Percentiles rank a stretch among this genome's conserved stretches.
phyloP scores from a whole-genome alignment of 2,888 invertebrate genomes.

The Pheosia gnoma region DNA sequence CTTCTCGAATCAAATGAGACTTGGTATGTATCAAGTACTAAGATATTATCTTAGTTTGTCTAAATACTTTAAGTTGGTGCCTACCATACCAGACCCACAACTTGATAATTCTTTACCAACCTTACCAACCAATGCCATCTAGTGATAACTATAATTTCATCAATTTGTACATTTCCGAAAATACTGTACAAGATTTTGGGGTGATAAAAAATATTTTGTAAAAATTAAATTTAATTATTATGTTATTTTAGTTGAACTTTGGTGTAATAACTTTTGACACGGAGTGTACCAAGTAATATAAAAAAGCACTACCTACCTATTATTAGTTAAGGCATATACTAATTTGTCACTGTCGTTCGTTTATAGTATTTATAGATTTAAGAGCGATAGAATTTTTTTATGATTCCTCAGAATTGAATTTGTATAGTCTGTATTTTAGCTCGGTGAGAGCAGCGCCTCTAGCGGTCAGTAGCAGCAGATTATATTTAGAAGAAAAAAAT shows the following conservation, averaged over 20 bases:
- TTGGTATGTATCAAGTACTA: too few relatives aligned
- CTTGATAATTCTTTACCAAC: slow-evolving; percentile 1
- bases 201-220: slow-evolving; percentile 6
- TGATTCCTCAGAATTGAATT: not conserved
- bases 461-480: not conserved
- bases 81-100: too few relatives aligned
- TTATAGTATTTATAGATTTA: slow-evolving; percentile 16
- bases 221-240: not conserved
- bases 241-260: not conserved
- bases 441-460: not conserved
- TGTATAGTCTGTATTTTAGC: not conserved
- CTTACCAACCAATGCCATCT: slow-evolving; percentile 6
- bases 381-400: slow-evolving; percentile 9
- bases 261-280: slow-evolving; percentile 4
- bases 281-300: slow-evolving; percentile 19
- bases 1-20: too few relatives aligned
- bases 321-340: slow-evolving; percentile 32
- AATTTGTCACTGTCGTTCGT: slow-evolving; percentile 21
- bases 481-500: not conserved
- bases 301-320: slow-evolving; percentile 29
- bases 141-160: slow-evolving; percentile 1
- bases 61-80: too few relatives aligned
- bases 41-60: too few relatives aligned
- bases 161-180: not conserved
- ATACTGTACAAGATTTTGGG: slow-evolving; percentile 1